Conservation (phyloP, 2,797 vertebrate species). For the Dryobates pubescens region DNA sequence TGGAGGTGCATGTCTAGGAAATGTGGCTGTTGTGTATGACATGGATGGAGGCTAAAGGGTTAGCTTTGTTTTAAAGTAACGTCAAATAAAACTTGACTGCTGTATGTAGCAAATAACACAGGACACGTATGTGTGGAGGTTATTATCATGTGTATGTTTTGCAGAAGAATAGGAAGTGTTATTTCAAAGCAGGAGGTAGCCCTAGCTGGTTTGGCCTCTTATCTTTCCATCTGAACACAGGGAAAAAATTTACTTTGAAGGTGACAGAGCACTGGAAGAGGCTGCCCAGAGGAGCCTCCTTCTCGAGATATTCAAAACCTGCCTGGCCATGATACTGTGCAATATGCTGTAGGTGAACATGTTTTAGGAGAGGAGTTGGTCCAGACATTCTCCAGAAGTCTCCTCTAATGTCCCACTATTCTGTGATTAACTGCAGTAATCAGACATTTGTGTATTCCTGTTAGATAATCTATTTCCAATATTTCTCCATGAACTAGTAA, state of each 20-base stretch:
- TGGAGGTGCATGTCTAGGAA: background rate
- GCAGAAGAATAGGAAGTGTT: background rate
- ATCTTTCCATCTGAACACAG: background rate
- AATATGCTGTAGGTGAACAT: background rate
- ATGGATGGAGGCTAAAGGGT: background rate
- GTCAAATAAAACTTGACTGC: background rate
- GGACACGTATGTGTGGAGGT: background rate
- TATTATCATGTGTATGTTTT: background rate
- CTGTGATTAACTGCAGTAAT: background rate
- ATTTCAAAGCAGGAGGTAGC: background rate
- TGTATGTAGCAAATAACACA: background rate
- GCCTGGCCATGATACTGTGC: background rate
- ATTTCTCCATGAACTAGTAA: background rate
- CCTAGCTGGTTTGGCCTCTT: background rate
- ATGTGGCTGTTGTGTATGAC: background rate
- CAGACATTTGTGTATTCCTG: background rate
- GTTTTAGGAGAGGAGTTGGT: background rate
- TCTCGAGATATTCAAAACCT: background rate
- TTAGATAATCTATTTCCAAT: background rate
- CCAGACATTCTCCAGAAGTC: background rate
- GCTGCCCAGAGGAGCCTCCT: background rate
- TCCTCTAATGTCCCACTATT: background rate
- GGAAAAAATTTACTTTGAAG: background rate
- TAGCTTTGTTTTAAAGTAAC: background rate
- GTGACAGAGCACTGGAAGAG: background rate